Base-by-base conservation (phyloP, 2,888 invertebrate genomes). In the Spatulosminthurus flaviceps region DNA sequence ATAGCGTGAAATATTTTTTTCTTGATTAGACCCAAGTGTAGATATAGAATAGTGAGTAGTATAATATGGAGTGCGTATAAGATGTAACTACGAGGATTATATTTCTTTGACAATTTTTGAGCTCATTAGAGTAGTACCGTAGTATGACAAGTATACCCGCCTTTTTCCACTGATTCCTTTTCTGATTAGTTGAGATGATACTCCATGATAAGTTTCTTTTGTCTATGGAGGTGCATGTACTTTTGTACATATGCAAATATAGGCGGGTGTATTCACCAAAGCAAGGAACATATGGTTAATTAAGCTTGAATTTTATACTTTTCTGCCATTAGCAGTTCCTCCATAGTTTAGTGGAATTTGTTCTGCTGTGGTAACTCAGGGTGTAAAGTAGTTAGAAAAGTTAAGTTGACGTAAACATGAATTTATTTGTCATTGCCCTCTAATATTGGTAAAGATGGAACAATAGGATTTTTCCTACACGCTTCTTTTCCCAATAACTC, bases 51-150 rank as follows among this genome's bases (percentile, higher is more conserved):
- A 41, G 9, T 41, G 41, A 9, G 9, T 41, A 51, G 16, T 11
- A 9, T 51, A 11, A 2, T 16, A 51, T 16, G n/a, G 2, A 16
- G 51, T 9, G 16, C 16, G 41, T 13, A 41, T 41, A 7, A 7
- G 9, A 51, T 51, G 51, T 51, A 51, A 16, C 51, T 9, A 2
- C 51, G 16, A 16, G 5, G 51, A 2, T 4, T 26, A 16, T 16
- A 1, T 28, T 9, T 19, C 24, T 61, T 75, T 75, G 75, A 75
- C 75, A 75, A 75, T 61, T 64, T 64, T 29, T 75, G 75, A 75
- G 75, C 75, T 75, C 75, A 75, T 75, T 75, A 75, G 66, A 75
- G 64, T 75, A 64, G 64, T 75, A 75, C 75, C 75, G 75, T 75
- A 41, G 51, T 19, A 51, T 34, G 34, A 64, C 64, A 75, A 22